A percentile compares a stretch with the other conserved stretches of the same genome.
phyloP scores from a whole-genome alignment of 2,797 vertebrate species.

The Anomalospiza imberbis region DNA sequence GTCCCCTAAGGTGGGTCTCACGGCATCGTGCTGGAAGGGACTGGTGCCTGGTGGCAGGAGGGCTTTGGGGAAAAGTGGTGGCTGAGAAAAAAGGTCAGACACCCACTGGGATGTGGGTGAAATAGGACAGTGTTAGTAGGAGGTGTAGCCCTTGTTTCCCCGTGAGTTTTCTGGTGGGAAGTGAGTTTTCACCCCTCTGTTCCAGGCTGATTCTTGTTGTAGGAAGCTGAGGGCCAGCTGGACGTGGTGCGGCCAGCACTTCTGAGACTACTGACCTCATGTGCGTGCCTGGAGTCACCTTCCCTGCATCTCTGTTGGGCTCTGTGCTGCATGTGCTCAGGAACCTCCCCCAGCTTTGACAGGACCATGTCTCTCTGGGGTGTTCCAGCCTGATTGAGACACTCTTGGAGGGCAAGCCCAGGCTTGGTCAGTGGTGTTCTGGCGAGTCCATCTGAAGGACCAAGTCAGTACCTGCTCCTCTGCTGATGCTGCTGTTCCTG shows the following conservation, averaged over 20 bases:
- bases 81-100: background rate
- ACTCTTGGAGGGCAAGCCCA: background rate
- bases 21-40: rapidly evolving
- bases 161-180: background rate
- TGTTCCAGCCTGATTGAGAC: background rate
- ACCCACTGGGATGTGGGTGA: rapidly evolving
- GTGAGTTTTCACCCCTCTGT: background rate
- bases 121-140: background rate
- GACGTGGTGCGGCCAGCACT: background rate
- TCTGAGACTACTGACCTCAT: background rate
- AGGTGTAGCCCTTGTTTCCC: background rate
- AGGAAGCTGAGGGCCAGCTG: background rate
- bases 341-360: background rate
- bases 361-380: background rate
- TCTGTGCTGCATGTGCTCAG: background rate
- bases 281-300: background rate
- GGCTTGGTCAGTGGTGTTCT: background rate
- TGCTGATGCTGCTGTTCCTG: conserved; percentile 6
- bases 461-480: background rate
- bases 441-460: background rate
- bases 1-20: conserved; percentile 88
- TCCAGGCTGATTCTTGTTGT: background rate
- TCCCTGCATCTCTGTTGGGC: background rate
- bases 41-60: background rate
- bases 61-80: background rate